A percentile compares a stretch with the other conserved stretches of the same genome.
phyloP scores from a whole-genome alignment of 2,797 vertebrate species.

The Ciconia nigra region DNA sequence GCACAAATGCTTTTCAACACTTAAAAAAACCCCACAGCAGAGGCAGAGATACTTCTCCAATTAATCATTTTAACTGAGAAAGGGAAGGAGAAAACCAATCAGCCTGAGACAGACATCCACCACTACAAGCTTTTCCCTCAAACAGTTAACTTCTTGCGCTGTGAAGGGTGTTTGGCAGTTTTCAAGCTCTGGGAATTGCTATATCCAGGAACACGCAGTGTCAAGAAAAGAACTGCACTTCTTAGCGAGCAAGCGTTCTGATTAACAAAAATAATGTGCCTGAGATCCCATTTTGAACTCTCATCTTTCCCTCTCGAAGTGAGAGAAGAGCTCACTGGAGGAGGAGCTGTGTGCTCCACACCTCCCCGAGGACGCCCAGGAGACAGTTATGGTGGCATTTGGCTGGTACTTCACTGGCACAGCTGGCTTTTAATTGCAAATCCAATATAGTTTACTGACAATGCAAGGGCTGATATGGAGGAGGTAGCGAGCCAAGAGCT shows the following conservation, averaged over 20 bases:
- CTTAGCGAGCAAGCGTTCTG: not conserved
- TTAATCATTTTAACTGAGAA: not conserved
- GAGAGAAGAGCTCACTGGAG: conserved; percentile 15
- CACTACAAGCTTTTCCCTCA: not conserved
- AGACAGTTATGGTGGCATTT: conserved; percentile 36
- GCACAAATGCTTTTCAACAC: not conserved
- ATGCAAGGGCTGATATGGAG: not conserved
- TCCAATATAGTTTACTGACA: conserved; percentile 51
- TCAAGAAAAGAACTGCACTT: not conserved
- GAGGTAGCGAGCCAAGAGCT: conserved; percentile 8
- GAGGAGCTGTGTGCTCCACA: not conserved
- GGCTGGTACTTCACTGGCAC: conserved; percentile 45
- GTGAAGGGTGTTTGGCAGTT: not conserved
- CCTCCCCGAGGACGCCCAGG: not conserved
- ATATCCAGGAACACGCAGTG: not conserved
- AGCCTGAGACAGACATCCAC: not conserved
- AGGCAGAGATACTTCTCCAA: not conserved
- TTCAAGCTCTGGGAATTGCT: not conserved
- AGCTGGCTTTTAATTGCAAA: conserved; percentile 66
- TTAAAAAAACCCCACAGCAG: not conserved
- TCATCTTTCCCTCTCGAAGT: not conserved
- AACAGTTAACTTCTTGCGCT: not conserved
- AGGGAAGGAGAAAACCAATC: not conserved
- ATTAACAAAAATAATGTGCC: conserved; percentile 15
- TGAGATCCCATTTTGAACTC: conserved; percentile 18